A percentile compares a stretch with the other conserved stretches of the same genome.
Conservation (phyloP, 1,140 invertebrate species). For the Drosophila mojavensis region DNA sequence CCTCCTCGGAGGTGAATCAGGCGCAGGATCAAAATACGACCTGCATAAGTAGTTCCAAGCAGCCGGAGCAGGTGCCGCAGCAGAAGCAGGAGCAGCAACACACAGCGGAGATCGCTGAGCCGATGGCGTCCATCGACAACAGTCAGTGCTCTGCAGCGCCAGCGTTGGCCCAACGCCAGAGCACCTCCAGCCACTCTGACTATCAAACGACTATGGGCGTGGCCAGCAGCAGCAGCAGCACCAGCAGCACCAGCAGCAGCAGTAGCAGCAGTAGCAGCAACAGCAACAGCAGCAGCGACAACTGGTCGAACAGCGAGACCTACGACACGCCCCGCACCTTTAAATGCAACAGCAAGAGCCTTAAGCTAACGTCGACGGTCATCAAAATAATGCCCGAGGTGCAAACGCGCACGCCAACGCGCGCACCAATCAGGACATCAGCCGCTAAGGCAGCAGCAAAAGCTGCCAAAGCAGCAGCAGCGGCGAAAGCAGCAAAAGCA, state of each 20-base stretch:
- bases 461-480: background rate
- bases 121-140: no score
- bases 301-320: slow-evolving; percentile 15
- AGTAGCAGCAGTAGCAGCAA: no score
- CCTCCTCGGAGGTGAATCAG: slow-evolving; percentile 42
- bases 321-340: slow-evolving; percentile 5
- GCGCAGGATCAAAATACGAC: no score
- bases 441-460: background rate
- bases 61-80: background rate
- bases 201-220: background rate
- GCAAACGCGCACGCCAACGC: background rate
- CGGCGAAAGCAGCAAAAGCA: background rate
- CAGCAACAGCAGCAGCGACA: background rate
- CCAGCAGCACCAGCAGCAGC: no score
- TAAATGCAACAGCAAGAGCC: slow-evolving; percentile 21
- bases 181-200: no score
- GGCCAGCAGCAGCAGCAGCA: background rate
- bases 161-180: no score
- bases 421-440: background rate
- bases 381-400: slow-evolving; percentile 44
- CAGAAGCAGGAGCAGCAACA: background rate
- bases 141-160: no score
- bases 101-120: no score
- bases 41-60: background rate
- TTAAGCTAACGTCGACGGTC: slow-evolving; percentile 62